These are phyloP conservation scores for Meleagris gallopavo DNA, from an alignment of 2,113 vertebrate genomes.

Conservation along the genomic window DNA sequence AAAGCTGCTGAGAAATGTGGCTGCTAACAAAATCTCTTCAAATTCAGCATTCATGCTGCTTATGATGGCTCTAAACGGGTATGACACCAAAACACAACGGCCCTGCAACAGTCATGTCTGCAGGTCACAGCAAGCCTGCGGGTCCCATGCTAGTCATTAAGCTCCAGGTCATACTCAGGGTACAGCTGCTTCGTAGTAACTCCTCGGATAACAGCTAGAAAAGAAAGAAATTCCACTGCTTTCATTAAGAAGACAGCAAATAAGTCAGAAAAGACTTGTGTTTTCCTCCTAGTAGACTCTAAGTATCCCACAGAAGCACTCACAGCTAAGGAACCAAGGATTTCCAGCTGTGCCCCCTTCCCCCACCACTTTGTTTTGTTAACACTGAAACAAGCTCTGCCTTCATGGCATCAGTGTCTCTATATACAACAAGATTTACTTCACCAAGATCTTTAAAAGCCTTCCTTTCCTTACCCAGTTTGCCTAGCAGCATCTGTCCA, in stretches of 20 bases:
- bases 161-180: conserved; percentile 87
- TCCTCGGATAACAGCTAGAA: conserved; percentile 87
- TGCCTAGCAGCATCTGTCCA: conserved; percentile 91
- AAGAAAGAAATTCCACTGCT: not conserved
- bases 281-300: not conserved
- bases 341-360: not conserved
- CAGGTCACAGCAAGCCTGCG: not conserved
- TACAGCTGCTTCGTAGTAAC: conserved; percentile 93
- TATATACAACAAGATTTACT: not conserved
- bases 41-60: not conserved
- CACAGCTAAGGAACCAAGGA: not conserved
- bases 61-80: not conserved
- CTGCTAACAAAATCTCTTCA: not conserved
- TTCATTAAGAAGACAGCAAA: not conserved
- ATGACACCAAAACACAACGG: not conserved
- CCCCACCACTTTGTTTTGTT: not conserved
- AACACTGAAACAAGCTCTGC: not conserved
- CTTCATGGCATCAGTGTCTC: fast-evolving
- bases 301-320: not conserved
- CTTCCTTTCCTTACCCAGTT: conserved; percentile 83
- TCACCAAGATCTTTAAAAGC: not conserved
- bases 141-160: conserved; percentile 81
- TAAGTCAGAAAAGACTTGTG: not conserved
- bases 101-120: not conserved
- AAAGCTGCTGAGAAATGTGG: not conserved